Conservation (phyloP, 2,113 vertebrate genomes). For the Chloropsis cyanopogon region DNA sequence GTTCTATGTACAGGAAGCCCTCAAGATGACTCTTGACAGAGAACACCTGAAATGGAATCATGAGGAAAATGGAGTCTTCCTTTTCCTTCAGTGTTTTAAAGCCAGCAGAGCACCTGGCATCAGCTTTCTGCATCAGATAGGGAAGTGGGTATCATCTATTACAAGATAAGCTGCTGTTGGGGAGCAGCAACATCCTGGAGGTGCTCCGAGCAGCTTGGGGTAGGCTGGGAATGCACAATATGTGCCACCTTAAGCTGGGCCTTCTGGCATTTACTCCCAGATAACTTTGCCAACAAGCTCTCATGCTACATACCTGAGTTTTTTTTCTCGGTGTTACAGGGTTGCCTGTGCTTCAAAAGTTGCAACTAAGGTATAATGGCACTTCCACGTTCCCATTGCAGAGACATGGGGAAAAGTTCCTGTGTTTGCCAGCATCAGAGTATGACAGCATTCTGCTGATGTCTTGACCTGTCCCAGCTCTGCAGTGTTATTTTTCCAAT, state of each 20-base stretch:
- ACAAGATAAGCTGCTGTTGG: not conserved
- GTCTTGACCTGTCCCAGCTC: not conserved
- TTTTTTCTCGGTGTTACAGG: not conserved
- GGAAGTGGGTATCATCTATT: not conserved
- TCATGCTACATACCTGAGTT: not conserved
- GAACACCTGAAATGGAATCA: not conserved
- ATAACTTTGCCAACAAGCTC: not conserved
- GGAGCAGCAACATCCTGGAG: not conserved
- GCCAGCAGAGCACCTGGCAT: not conserved
- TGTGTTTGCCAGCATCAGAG: not conserved
- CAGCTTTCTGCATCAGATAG: not conserved
- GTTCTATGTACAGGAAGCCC: not conserved
- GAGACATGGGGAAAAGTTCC: not conserved
- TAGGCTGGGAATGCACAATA: not conserved
- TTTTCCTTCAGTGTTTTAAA: not conserved
- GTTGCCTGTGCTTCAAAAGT: not conserved
- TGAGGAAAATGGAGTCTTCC: not conserved
- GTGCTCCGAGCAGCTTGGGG: fast-evolving
- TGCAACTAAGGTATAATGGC: not conserved
- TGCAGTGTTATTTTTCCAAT: not conserved
- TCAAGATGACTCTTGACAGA: not conserved
- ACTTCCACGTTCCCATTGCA: not conserved
- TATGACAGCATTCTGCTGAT: not conserved
- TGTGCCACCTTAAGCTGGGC: not conserved
- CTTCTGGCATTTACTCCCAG: not conserved